Evolutionary conservation across 2,888 invertebrate species (phyloP), one percentile per base, ranked within the genome.

Genomic region (Callinectes sapidus): DNA sequence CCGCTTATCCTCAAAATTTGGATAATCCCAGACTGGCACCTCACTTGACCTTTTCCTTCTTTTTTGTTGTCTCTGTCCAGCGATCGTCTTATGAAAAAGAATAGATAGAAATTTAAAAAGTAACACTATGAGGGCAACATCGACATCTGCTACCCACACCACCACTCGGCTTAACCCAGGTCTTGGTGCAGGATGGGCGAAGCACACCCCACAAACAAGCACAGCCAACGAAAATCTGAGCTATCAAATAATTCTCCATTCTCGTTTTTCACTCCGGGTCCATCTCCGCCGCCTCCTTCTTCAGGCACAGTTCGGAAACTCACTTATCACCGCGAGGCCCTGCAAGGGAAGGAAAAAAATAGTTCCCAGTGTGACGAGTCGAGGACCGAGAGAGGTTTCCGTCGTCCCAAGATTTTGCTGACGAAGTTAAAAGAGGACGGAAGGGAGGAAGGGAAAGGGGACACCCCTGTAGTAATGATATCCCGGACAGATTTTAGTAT

Each of bases 251-350:
- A 90, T 87, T 91, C 81, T 91, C 90, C 61, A 91, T 61, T 91
- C 90, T 54, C 86, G 90, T 55, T 91, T 91, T 85, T 85, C 66
- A 48, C 61, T 28, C 54, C 28, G 66, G 90, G 18, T 88, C 88
- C 88, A 88, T 88, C 88, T 88, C 88, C 77, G 71, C 66, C 42
- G 28, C 35, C 48, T 85, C 81, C 86, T 91, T 91, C 87, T 87
- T 91, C 81, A 42, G 61, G n/a, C 90, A 87, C 90, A 91, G 86
- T 91, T 91, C 85, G 90, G 90, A 91, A 91, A 91, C 90, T 87
- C 90, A 87, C 90, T 91, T 91, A 91, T 91, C 90, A 91, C 55
- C 54, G 81, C 86, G 61, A 85, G 86, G 85, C 81, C 35, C 61
- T 18, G 54, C 32, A 5, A 55, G 54, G 8, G n/a, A 39, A 54